Evolutionary conservation across 1,140 invertebrate species (phyloP), one percentile per base, ranked within the genome.

Genomic region (Camponotus pennsylvanicus): DNA sequence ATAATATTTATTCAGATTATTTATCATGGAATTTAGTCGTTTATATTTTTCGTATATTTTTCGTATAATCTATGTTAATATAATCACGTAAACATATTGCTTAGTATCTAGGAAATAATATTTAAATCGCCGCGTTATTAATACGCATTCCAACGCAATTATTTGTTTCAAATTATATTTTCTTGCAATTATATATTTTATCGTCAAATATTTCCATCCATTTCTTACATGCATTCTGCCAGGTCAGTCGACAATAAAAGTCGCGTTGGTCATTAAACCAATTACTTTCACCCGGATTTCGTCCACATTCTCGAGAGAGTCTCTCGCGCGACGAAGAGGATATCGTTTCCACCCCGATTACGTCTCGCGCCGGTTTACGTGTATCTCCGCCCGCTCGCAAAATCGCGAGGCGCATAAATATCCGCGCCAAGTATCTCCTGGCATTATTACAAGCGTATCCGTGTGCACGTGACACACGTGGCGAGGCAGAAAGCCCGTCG

Each of bases 361-460:
- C 63, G 63, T 73, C 80, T 5, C 37, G 84, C 80, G 52, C 64
- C 75, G 69, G n/a, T 79, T n/a, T 21, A 55, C 69, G 79, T 83
- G 69, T 75, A 61, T 40, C 69, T 82, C 37, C 21, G 70, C 8
- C 27, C 76, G 73, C 42, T 86, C 79, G 85, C 91, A 87, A 92
- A 92, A 92, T 89, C 89, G 87, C 88, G 75, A 79, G 61, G 88
- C 85, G 83, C 93, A 93, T 94, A 94, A 94, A 94, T 93, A 94
- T 94, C 89, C 92, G 49, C 85, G 82, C 80, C 88, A 92, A 92
- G 91, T 90, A 92, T 91, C 90, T 87, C 66, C 67, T 69, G 88
- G 79, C 80, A 85, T 90, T 90, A 90, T 90, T 90, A 90, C 88
- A 90, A 76, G 89, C 75, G 70, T 87, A 77, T 89, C 63, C 79